Percentiles rank a stretch among this genome's conserved stretches.
phyloP scores from a whole-genome alignment of 2,797 vertebrate species.

The Pseudomugil gertrudae region DNA sequence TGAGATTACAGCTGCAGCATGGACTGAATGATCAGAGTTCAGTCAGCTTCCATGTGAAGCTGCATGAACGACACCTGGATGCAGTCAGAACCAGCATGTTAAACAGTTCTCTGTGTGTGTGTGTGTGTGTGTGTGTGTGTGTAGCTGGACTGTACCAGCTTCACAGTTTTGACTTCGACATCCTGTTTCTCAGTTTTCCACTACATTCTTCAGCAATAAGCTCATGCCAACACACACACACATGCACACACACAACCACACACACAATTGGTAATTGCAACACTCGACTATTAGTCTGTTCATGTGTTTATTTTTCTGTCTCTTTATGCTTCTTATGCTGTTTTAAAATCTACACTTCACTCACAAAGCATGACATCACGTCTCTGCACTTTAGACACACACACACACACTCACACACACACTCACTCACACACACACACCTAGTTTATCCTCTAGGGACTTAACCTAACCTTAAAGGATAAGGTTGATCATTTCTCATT shows the following conservation, averaged over 20 bases:
- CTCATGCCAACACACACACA: constrained; percentile 61
- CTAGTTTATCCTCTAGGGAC: background rate
- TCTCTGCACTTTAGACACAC: constrained; percentile 1
- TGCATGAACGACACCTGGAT: constrained; percentile 26
- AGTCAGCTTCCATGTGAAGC: background rate
- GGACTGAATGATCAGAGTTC: background rate
- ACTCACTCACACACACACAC: background rate
- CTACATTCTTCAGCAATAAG: constrained; percentile 80
- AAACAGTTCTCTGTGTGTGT: constrained; percentile 14
- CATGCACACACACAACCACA: constrained; percentile 15
- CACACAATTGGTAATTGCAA: constrained; percentile 28
- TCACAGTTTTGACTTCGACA: constrained; percentile 57
- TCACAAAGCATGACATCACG: constrained; percentile 51
- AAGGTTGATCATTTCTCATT: background rate
- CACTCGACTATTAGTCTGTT: constrained; percentile 27
- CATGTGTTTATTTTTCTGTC: background rate
- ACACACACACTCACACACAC: background rate
- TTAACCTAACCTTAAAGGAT: background rate
- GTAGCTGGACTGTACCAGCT: constrained; percentile 49
- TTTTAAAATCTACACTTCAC: constrained; percentile 13
- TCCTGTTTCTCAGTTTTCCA: constrained; percentile 81
- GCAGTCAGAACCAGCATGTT: background rate
- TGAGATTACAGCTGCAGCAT: constrained; percentile 34
- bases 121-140: constrained; percentile 28
- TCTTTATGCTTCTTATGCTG: background rate